Evolutionary conservation across 2,888 invertebrate species (phyloP).

Genomic region (Abrostola tripartita): DNA sequence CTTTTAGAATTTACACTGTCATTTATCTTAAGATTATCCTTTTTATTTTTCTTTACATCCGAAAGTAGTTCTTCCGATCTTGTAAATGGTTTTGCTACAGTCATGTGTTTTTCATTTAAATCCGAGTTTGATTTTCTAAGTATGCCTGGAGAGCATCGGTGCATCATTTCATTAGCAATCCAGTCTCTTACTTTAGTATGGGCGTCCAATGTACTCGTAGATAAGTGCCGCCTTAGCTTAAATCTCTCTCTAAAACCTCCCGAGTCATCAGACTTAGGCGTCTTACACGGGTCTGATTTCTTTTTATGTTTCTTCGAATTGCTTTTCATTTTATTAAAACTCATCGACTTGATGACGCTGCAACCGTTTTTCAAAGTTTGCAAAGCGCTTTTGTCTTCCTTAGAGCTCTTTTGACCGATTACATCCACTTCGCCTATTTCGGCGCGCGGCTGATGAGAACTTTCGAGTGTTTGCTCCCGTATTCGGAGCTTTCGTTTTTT

Average conservation of each 20-base stretch:
- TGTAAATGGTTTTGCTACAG: conserved; percentile 74
- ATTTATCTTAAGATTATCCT: conserved; percentile 63
- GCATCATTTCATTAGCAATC: conserved; percentile 94
- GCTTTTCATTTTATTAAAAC: conserved; percentile 83
- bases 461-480: conserved; percentile 82
- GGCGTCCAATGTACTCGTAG: conserved; percentile 94
- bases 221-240: conserved; percentile 91
- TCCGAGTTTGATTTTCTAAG: conserved; percentile 86
- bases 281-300: conserved; percentile 87
- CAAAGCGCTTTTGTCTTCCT: conserved; percentile 81
- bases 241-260: conserved; percentile 89
- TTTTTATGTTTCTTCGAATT: conserved; percentile 86
- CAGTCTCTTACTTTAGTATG: conserved; percentile 95
- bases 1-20: conserved; percentile 63
- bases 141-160: conserved; percentile 91
- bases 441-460: conserved; percentile 83
- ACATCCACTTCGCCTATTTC: conserved; percentile 85
- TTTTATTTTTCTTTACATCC: conserved; percentile 70
- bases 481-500: conserved; percentile 89
- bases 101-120: conserved; percentile 71
- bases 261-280: conserved; percentile 87
- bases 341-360: conserved; percentile 88
- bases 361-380: conserved; percentile 86
- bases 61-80: conserved; percentile 84
- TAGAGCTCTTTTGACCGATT: conserved; percentile 82